A percentile compares a stretch with the other conserved stretches of the same genome.
phyloP scores from a whole-genome alignment of 92 coral and sea anemone genomes.

The Pocillopora grandis region DNA sequence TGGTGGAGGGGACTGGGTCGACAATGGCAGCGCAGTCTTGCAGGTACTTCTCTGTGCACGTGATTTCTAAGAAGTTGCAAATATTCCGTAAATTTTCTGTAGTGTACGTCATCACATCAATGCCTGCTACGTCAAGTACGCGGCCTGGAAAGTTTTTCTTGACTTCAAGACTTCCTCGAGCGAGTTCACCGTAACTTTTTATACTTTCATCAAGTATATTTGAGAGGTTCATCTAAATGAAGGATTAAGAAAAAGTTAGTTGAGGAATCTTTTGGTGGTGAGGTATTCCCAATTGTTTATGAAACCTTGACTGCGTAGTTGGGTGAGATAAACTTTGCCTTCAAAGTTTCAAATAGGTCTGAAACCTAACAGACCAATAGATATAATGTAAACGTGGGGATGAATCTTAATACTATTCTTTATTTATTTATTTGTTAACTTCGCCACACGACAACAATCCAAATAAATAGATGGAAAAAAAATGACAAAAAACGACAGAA shows the following conservation, averaged over 20 bases:
- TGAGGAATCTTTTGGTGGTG: neutral
- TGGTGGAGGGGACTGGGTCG: slow-evolving; percentile 15
- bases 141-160: slow-evolving; percentile 31
- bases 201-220: neutral
- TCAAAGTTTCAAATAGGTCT: too few relatives aligned
- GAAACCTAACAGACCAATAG: too few relatives aligned
- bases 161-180: slow-evolving; percentile 16
- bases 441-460: too few relatives aligned
- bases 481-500: too few relatives aligned
- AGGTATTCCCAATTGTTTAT: too few relatives aligned
- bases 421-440: too few relatives aligned
- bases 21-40: slow-evolving; percentile 39
- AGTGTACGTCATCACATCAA: slow-evolving; percentile 39
- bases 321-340: too few relatives aligned
- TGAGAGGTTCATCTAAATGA: slow-evolving; percentile 21
- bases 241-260: neutral
- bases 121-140: slow-evolving; percentile 30
- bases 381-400: too few relatives aligned
- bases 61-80: slow-evolving; percentile 46
- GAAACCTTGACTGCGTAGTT: too few relatives aligned
- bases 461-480: too few relatives aligned
- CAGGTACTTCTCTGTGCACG: slow-evolving; percentile 46
- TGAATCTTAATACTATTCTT: too few relatives aligned
- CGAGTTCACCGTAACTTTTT: slow-evolving; percentile 1
- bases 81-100: slow-evolving; percentile 14